Conservation (phyloP, 2,113 vertebrate species). For the Dicerorhinus sumatrensis region DNA sequence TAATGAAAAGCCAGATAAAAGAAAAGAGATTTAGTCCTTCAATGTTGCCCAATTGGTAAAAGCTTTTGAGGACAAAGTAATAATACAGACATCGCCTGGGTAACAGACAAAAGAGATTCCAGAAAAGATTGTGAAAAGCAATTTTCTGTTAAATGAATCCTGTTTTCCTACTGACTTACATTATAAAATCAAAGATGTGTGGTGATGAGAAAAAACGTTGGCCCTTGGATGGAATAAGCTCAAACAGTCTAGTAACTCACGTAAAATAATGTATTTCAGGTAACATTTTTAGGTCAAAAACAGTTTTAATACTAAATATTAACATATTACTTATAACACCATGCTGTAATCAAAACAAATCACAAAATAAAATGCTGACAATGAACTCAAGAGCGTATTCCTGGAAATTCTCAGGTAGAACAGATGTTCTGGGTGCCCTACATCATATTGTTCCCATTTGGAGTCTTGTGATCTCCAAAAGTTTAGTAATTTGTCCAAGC, state of each 20-base stretch:
- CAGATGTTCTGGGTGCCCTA: background rate
- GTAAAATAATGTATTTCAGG: background rate
- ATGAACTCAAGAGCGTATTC: background rate
- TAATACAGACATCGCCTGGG: constrained; percentile 74
- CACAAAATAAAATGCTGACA: constrained; percentile 26
- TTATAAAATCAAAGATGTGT: constrained; percentile 70
- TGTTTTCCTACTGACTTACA: constrained; percentile 69
- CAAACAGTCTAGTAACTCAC: background rate
- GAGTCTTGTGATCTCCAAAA: background rate
- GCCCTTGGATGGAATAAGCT: constrained; percentile 14
- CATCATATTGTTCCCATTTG: constrained; percentile 50
- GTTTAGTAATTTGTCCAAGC: constrained; percentile 62
- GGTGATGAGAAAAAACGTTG: constrained; percentile 32
- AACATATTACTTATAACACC: background rate
- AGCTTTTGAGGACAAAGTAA: constrained; percentile 78
- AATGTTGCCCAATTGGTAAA: constrained; percentile 79
- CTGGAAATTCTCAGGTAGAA: background rate
- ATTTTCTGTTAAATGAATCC: constrained; percentile 81
- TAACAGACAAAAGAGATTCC: constrained; percentile 78
- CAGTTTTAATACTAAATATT: constrained; percentile 4
- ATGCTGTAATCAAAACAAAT: constrained; percentile 27
- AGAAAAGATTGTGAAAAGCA: constrained; percentile 79
- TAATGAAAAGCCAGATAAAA: constrained; percentile 75
- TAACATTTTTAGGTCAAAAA: background rate
- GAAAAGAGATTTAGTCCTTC: constrained; percentile 69